Evolutionary conservation across 2,797 vertebrate genomes (phyloP).

Genomic region (Chloroceryle amazona): DNA sequence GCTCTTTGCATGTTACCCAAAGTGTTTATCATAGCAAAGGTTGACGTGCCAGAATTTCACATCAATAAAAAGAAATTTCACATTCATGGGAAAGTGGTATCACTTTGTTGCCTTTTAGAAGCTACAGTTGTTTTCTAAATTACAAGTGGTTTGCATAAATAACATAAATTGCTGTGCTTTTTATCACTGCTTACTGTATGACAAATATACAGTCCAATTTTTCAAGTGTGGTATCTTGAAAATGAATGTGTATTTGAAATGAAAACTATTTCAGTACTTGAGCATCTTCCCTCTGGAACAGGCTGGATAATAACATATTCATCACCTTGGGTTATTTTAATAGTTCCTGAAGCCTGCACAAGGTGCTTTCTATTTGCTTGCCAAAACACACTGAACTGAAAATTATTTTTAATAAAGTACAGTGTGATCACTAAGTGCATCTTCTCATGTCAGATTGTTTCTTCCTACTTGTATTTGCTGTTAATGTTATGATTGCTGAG

Average conservation of each 20-base stretch:
- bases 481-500: slow-evolving; percentile 30
- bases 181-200: slow-evolving; percentile 58
- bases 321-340: slow-evolving; percentile 66
- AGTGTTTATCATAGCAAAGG: slow-evolving; percentile 48
- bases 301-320: slow-evolving; percentile 62
- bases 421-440: slow-evolving; percentile 40
- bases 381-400: slow-evolving; percentile 71
- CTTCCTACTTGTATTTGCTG: slow-evolving; percentile 23
- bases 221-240: slow-evolving; percentile 55
- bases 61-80: background rate
- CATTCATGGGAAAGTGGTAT: slow-evolving; percentile 20
- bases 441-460: slow-evolving; percentile 44
- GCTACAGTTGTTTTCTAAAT: slow-evolving; percentile 52
- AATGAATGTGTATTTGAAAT: slow-evolving; percentile 57
- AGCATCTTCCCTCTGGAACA: slow-evolving; percentile 48
- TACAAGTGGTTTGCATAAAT: slow-evolving; percentile 46
- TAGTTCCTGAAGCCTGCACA: slow-evolving; percentile 58
- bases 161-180: slow-evolving; percentile 54
- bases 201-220: slow-evolving; percentile 49
- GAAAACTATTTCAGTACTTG: slow-evolving; percentile 60
- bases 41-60: background rate
- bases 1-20: background rate
- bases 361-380: slow-evolving; percentile 70
- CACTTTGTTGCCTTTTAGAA: slow-evolving; percentile 55
- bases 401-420: slow-evolving; percentile 75